phyloP scores from a whole-genome alignment of 2,888 invertebrate species.

The Folsomia manolachei region DNA sequence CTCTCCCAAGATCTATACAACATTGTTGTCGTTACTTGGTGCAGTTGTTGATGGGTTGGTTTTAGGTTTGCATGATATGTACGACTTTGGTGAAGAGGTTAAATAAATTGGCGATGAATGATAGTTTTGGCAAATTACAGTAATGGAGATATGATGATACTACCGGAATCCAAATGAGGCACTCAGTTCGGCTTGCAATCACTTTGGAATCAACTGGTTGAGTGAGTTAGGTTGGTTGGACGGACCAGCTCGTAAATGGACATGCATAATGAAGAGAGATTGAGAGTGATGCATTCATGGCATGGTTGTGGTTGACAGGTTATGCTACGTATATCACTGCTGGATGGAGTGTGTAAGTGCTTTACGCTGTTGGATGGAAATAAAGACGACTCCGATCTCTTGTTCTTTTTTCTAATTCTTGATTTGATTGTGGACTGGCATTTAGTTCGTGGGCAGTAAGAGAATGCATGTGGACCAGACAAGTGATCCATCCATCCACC shows the following conservation, averaged over 20 bases:
- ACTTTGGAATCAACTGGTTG: no score
- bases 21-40: no score
- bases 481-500: background rate
- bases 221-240: background rate
- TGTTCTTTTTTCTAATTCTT: background rate
- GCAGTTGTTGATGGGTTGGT: no score
- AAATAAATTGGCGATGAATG: background rate
- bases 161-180: background rate
- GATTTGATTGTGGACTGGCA: background rate
- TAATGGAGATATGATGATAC: background rate
- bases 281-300: background rate
- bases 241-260: slow-evolving; percentile 2
- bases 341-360: background rate
- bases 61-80: no score
- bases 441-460: background rate
- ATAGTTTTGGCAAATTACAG: background rate
- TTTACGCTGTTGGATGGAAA: background rate
- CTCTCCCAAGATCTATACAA: no score
- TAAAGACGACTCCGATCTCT: background rate
- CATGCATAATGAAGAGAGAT: slow-evolving; percentile 4
- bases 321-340: background rate
- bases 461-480: background rate
- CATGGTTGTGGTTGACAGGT: slow-evolving; percentile 1
- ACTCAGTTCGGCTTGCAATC: no score
- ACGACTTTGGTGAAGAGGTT: background rate